Evolutionary conservation across 92 coral and sea anemone genomes (phyloP).

Genomic region (Diadumene lineata): DNA sequence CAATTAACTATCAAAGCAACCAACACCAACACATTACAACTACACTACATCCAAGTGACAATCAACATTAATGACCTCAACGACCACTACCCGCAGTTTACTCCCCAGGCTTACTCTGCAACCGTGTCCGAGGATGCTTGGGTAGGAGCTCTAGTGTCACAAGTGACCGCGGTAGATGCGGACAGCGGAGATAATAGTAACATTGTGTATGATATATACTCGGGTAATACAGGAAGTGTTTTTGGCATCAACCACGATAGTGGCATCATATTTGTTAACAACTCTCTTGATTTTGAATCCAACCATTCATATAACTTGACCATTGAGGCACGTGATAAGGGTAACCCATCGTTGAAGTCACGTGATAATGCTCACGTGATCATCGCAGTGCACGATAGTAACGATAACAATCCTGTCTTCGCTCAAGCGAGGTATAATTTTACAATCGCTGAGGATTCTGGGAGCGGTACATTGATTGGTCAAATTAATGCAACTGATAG

Average conservation of each 20-base stretch:
- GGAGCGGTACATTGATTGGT: conserved; percentile 15
- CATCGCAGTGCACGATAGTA: conserved; percentile 29
- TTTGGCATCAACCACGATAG: conserved; percentile 11
- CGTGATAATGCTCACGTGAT: conserved; percentile 35
- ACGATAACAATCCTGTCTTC: conserved; percentile 49
- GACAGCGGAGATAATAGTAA: conserved; percentile 56
- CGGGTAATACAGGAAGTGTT: conserved; percentile 29
- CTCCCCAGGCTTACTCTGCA: conserved; percentile 18
- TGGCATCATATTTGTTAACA: conserved; percentile 28
- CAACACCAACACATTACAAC: conserved; percentile 14
- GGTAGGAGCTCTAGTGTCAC: conserved; percentile 46
- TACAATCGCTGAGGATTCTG: conserved; percentile 32
- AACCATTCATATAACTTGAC: conserved; percentile 1
- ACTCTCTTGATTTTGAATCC: conserved; percentile 33
- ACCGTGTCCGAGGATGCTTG: conserved; percentile 35
- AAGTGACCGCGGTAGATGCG: conserved; percentile 54
- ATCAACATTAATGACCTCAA: conserved; percentile 24
- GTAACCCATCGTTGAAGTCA: conserved; percentile 32
- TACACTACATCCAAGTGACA: conserved; percentile 6
- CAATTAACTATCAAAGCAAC: conserved; percentile 34
- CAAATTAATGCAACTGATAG: conserved; percentile 29
- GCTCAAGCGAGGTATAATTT: conserved; percentile 21
- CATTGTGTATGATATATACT: conserved; percentile 31
- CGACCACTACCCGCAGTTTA: conserved; percentile 27
- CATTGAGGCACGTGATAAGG: conserved; percentile 42